phyloP scores from a whole-genome alignment of 2,113 vertebrate genomes.

The Gila orcuttii region DNA sequence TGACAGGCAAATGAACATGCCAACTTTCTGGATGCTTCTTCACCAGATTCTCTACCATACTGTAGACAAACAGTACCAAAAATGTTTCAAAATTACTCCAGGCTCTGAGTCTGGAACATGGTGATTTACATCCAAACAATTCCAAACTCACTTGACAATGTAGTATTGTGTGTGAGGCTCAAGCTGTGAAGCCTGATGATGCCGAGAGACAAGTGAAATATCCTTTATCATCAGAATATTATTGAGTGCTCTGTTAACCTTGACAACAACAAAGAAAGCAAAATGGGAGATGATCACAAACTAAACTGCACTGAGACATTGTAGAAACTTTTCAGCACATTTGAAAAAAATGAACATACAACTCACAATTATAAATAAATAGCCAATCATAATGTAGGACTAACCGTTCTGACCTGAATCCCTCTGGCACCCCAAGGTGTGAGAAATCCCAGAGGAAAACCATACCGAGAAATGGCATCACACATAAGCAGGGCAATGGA shows the following conservation, averaged over 20 bases:
- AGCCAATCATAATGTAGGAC: neutral
- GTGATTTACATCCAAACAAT: neutral
- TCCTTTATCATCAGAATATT: conserved; percentile 58
- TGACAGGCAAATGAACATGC: conserved; percentile 71
- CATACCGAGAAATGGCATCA: conserved; percentile 68
- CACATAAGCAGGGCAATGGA: conserved; percentile 57
- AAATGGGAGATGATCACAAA: neutral
- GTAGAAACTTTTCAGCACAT: neutral
- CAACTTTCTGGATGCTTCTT: conserved; percentile 68
- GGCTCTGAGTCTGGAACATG: neutral
- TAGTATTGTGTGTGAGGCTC: conserved; percentile 66
- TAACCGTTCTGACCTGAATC: conserved; percentile 43
- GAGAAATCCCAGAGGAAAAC: conserved; percentile 70
- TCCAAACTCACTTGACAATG: conserved; percentile 66
- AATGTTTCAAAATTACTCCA: neutral
- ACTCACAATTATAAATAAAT: neutral
- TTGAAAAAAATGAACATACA: neutral
- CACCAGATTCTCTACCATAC: conserved; percentile 67
- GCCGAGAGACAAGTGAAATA: conserved; percentile 60
- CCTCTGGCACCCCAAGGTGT: conserved; percentile 48
- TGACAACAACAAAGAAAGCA: neutral
- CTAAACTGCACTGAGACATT: neutral
- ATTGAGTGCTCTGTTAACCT: conserved; percentile 72
- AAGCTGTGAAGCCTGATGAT: conserved; percentile 65
- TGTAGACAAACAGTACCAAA: conserved; percentile 37